Conservation (phyloP, 2,113 vertebrate species). For the Cephalopterus ornatus region DNA sequence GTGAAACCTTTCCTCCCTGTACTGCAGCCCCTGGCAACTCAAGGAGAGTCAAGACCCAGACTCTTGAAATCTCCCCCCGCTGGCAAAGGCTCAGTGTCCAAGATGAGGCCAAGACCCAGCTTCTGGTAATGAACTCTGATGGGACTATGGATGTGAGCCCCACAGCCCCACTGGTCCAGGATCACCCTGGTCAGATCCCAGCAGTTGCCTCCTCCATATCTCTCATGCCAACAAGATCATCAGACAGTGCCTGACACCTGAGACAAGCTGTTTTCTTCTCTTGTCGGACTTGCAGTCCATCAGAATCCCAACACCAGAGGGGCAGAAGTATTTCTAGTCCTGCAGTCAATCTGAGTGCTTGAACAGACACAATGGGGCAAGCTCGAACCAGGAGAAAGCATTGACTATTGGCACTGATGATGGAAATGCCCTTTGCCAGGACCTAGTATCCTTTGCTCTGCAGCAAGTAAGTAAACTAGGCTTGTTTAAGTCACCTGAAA, state of each 20-base stretch:
- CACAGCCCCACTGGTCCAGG: neutral
- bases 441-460: neutral
- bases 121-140: neutral
- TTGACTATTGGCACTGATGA: neutral
- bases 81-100: neutral
- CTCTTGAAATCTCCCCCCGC: neutral
- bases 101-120: neutral
- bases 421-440: neutral
- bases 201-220: neutral
- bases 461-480: neutral
- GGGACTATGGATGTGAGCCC: neutral
- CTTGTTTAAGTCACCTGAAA: neutral
- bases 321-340: neutral
- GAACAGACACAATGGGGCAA: neutral
- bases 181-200: neutral
- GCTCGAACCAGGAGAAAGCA: neutral
- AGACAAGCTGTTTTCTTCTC: neutral
- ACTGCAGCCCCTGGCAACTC: neutral
- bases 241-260: neutral
- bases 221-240: neutral
- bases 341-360: neutral
- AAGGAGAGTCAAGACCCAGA: neutral
- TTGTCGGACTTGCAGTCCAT: neutral
- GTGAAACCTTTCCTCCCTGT: neutral
- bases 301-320: neutral